Conservation (phyloP, 2,113 vertebrate species). For the Mustela nigripes region DNA sequence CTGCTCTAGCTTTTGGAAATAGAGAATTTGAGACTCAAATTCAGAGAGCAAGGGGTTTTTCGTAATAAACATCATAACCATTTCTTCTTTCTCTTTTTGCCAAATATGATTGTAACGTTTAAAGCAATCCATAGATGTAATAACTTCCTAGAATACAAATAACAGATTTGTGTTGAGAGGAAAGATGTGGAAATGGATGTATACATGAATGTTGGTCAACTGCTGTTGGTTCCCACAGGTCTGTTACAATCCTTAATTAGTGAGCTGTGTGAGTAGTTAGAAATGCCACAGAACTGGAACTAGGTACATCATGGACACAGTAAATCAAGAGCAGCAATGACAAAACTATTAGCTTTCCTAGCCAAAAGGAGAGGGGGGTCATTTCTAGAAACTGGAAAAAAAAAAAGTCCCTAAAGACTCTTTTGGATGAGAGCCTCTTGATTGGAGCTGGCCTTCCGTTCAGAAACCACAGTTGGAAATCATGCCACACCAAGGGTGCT, state of each 20-base stretch:
- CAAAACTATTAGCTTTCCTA: background rate
- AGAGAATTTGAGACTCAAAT: slow-evolving; percentile 95
- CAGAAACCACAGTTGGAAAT: background rate
- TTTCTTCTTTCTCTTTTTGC: slow-evolving; percentile 93
- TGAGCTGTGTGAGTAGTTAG: background rate
- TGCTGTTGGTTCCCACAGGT: background rate
- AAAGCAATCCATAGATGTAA: slow-evolving; percentile 90
- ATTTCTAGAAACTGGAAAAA: background rate
- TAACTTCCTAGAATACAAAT: slow-evolving; percentile 91
- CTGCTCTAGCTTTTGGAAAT: slow-evolving; percentile 92
- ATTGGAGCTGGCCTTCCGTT: background rate
- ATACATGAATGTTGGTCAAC: background rate
- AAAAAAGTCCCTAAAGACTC: background rate
- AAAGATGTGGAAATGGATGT: background rate
- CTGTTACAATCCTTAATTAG: background rate
- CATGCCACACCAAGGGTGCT: background rate
- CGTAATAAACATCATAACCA: slow-evolving; percentile 89
- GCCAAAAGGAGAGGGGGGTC: background rate
- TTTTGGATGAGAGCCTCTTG: background rate
- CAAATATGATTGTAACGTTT: slow-evolving; percentile 94
- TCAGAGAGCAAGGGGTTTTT: slow-evolving; percentile 92
- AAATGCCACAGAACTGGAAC: background rate
- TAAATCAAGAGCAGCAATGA: background rate
- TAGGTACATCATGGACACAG: background rate
- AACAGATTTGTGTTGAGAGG: background rate